Evolutionary conservation across 2,888 invertebrate species (phyloP), one percentile per base, ranked within the genome.

Genomic region (Eupithecia insigniata): DNA sequence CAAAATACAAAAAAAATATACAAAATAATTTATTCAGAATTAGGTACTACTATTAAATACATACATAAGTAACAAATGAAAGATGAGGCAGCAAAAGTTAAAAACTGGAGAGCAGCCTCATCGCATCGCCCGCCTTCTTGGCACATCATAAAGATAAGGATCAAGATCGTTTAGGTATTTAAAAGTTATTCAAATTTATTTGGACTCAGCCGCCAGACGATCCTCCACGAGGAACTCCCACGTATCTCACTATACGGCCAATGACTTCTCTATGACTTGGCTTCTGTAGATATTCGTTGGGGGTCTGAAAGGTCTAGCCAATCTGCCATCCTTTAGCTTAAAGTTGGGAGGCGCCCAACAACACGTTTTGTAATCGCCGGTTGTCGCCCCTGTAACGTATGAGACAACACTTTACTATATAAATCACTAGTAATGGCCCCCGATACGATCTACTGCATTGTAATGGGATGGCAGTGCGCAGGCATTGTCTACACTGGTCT

Each of bases 321-420:
- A 60, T 60, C 30, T 60, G 30, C 60, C 30, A 62, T 62, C n/a
- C 62, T 1, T 62, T 39, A 30, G 60, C 30, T 60, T 60, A 18
- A 62, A 55, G 68, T 68, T 74, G 74, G 74, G 67, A 61, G 71
- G 60, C 67, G 36, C 69, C 74, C 74, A 74, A 71, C 74, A 69
- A 71, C 72, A 72, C 71, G 74, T 69, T 74, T 58, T 60, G 67
- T 74, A 74, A 74, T 74, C 71, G 69, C 69, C 67, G 18, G 65
- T 34, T 71, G 69, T 74, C 68, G 66, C 71, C 71, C 58, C 32
- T 36, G 69, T 71, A 64, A 71, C 65, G 51, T 69, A 71, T 26
- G 66, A 69, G 69, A 64, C 69, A 69, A 58, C 65, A 51, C 39
- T 71, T 69, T 71, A 70, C 51, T 66, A 62, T 22, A 61, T 69